phyloP scores from a whole-genome alignment of 2,888 invertebrate species.

The Mantis religiosa region DNA sequence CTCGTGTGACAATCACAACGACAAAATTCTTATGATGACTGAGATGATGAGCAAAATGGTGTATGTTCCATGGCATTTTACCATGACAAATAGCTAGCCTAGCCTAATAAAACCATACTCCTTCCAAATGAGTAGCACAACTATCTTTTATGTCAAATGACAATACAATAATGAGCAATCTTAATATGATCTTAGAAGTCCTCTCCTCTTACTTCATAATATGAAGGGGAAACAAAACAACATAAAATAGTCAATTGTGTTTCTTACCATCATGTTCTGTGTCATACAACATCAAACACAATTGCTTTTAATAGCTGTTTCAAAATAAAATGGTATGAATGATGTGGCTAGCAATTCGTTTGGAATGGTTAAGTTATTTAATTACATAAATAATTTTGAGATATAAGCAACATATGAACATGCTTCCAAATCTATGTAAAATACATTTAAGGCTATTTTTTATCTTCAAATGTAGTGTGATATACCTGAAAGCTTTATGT shows the following conservation, averaged over 20 bases:
- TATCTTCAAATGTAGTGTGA: background rate
- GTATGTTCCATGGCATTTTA: background rate
- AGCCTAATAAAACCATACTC: background rate
- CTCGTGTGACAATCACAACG: background rate
- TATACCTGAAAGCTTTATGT: background rate
- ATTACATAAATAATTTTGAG: background rate
- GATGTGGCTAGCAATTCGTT: background rate
- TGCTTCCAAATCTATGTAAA: background rate
- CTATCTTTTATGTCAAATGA: background rate
- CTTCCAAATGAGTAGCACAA: background rate
- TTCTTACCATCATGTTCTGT: background rate
- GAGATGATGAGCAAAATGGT: constrained; percentile 24
- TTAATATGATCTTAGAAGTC: background rate
- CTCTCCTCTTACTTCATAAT: background rate
- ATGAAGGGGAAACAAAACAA: background rate
- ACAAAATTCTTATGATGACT: background rate
- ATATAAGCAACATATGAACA: background rate
- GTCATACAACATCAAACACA: background rate
- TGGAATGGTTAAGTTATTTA: background rate
- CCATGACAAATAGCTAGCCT: background rate
- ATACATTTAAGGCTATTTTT: background rate
- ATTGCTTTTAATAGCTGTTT: background rate
- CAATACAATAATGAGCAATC: background rate
- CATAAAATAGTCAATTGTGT: background rate
- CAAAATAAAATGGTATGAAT: background rate